phyloP scores from a whole-genome alignment of 1,140 invertebrate genomes.

The Halesus radiatus region DNA sequence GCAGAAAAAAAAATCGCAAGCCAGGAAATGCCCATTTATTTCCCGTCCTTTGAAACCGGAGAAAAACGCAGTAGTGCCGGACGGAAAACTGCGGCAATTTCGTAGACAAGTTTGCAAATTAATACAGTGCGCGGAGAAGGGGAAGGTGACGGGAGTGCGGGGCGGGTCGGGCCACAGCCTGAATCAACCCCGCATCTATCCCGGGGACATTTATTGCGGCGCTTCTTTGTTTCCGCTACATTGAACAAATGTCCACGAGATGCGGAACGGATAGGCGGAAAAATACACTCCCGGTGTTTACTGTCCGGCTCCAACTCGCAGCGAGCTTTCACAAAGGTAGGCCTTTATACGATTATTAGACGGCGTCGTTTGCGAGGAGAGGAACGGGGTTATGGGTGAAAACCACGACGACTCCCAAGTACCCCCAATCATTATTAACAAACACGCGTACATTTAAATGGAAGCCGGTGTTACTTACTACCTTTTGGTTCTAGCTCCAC shows the following conservation, averaged over 20 bases:
- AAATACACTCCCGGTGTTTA: conserved; percentile 6
- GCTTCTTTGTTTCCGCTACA: conserved; percentile 20
- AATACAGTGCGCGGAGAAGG: conserved; percentile 23
- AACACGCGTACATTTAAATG: too few species aligned
- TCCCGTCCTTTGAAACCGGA: conserved; percentile 24
- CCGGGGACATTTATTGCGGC: conserved; percentile 30
- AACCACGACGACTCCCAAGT: too few species aligned
- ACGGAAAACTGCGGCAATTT: too few species aligned
- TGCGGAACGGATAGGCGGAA: conserved; percentile 8
- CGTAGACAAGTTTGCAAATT: conserved; percentile 33
- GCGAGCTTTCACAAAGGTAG: too few species aligned
- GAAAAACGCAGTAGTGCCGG: not conserved
- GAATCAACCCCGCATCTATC: not conserved
- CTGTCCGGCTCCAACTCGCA: not conserved
- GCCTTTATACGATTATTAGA: too few species aligned
- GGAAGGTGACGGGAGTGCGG: not conserved
- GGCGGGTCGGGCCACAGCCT: not conserved
- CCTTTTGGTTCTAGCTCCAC: too few species aligned
- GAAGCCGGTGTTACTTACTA: too few species aligned
- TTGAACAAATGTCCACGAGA: conserved; percentile 21
- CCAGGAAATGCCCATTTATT: not conserved
- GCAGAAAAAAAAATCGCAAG: conserved; percentile 40
- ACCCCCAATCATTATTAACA: too few species aligned
- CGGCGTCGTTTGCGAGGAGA: too few species aligned
- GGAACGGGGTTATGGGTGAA: too few species aligned